Base-by-base conservation (phyloP, 2,797 vertebrate genomes). In the Clarias laeviceps region DNA sequence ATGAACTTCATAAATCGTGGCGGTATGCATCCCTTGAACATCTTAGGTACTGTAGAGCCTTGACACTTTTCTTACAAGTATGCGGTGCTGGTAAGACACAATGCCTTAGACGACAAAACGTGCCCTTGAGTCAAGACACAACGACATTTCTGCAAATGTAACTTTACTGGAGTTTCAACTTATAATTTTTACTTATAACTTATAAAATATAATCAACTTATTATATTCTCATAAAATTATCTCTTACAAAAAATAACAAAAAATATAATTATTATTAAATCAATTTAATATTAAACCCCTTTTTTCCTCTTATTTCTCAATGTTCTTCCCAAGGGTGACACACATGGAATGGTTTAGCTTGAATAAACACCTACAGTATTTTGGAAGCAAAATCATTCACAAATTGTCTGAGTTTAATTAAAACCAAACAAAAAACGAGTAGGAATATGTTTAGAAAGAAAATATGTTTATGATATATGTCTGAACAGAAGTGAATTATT, bases 21-120 rank as follows among this genome's bases (percentile, higher is more conserved):
- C 29, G 69, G 5, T 45, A 29, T 61, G 15, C 5, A 45, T 56
- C 34, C 32, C 56, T 80, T 45, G 37, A 37, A 57, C 50, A 57
- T 66, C 14, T 45, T 68, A 54, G 50, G 50, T 54, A 14, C 20
- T 9, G 18, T 66, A 32, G 24, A 17, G 34, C 56, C 22, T 8
- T n/a, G 24, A 57, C 50, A 69, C 32, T 57, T 80, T 70, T 24
- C 61, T 64, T 18, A 64, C 20, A 81, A 27, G 69, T 45, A 11
- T 32, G 7, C 32, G 68, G 22, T n/a, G 11, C 32, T 45, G 34
- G 7, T 22, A 9, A 27, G 72, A 34, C 50, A 45, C 40, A 69
- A 59, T 22, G 62, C 62, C 59, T 37, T 40, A 40, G 37, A 74
- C 69, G 29, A 82, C 80, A 73, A 37, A 24, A 80, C 80, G 34